A percentile compares a stretch with the other conserved stretches of the same genome.
Conservation (phyloP, 2,888 invertebrate genomes). For the Altica lythri region DNA sequence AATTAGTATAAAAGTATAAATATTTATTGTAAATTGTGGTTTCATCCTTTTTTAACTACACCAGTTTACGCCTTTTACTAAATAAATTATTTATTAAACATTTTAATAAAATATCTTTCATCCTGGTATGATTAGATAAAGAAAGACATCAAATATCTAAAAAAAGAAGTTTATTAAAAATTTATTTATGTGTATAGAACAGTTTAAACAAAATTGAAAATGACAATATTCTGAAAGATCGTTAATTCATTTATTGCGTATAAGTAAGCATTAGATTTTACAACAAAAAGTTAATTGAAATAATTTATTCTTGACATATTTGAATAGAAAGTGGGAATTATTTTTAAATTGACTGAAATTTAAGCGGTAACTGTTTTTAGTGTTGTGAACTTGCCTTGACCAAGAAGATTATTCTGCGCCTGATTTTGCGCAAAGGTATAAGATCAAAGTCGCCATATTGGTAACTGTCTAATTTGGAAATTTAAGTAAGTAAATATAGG, state of each 20-base stretch:
- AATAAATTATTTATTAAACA: too few species aligned
- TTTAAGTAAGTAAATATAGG: slow-evolving; percentile 58
- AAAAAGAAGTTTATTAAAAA: too few species aligned
- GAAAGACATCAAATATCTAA: too few species aligned
- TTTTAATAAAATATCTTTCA: too few species aligned
- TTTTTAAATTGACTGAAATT: slow-evolving; percentile 37
- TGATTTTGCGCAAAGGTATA: slow-evolving; percentile 48
- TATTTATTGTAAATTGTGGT: too few species aligned
- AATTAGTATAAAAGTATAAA: too few species aligned
- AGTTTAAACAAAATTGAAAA: slow-evolving; percentile 6
- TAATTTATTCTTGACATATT: slow-evolving; percentile 5
- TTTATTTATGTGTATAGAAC: too few species aligned
- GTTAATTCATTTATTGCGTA: not conserved
- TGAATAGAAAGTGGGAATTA: slow-evolving; percentile 38
- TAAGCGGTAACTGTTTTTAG: slow-evolving; percentile 28
- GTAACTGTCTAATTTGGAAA: slow-evolving; percentile 57
- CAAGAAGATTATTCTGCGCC: slow-evolving; percentile 38
- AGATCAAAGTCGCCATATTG: slow-evolving; percentile 58
- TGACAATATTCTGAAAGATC: not conserved
- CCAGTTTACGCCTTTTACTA: too few species aligned
- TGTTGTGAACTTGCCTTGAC: slow-evolving; percentile 34
- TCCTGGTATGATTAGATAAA: too few species aligned
- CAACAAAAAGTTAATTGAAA: not conserved
- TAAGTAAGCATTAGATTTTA: not conserved
- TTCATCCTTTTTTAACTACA: too few species aligned